Conservation (phyloP, 92 coral and sea anemone genomes). For the Phenganax subtilis region DNA sequence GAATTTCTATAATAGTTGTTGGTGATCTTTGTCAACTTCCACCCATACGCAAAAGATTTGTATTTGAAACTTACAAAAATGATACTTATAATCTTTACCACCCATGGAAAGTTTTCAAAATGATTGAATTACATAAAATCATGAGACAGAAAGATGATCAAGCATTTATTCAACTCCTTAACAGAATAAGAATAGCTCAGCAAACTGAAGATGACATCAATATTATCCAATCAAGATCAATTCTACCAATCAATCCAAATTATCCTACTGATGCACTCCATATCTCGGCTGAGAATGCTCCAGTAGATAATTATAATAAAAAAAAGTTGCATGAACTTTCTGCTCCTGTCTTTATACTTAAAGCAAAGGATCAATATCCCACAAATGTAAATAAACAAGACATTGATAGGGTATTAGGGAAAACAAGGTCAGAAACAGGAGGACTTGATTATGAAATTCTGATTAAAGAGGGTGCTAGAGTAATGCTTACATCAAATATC, state of each 20-base stretch:
- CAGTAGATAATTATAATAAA: slow-evolving; percentile 7
- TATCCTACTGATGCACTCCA: slow-evolving; percentile 25
- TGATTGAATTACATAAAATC: slow-evolving; percentile 52
- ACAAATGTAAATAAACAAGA: slow-evolving; percentile 11
- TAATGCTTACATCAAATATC: slow-evolving; percentile 49
- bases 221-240: slow-evolving; percentile 14
- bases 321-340: not conserved
- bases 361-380: not conserved
- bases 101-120: slow-evolving; percentile 50
- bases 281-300: slow-evolving; percentile 41
- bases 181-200: not conserved
- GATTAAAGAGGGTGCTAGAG: slow-evolving; percentile 12
- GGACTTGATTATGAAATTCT: slow-evolving; percentile 27
- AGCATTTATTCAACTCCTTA: slow-evolving; percentile 46
- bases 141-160: slow-evolving; percentile 60
- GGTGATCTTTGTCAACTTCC: too few relatives aligned
- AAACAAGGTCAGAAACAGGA: slow-evolving; percentile 59
- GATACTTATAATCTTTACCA: not conserved
- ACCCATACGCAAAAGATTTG: too few relatives aligned
- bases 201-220: not conserved
- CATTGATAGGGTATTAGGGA: slow-evolving; percentile 34
- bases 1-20: too few relatives aligned
- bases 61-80: too few relatives aligned
- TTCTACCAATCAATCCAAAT: not conserved
- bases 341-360: not conserved